Base-by-base conservation (phyloP, 2,113 vertebrate genomes). In the Mobula hypostoma region DNA sequence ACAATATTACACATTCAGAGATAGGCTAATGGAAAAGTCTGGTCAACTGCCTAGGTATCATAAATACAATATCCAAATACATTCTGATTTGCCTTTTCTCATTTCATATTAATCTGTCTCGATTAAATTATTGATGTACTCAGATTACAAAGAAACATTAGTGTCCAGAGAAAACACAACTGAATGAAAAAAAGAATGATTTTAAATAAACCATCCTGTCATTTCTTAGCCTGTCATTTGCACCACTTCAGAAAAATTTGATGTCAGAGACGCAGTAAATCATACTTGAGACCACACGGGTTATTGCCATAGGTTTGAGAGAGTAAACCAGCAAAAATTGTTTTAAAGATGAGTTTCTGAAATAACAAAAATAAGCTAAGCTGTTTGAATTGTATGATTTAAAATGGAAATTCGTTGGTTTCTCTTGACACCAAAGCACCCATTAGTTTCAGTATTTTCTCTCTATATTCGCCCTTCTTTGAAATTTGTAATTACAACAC, bases 201-300 rank as follows among this genome's bases (percentile, higher is more conserved):
- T 96, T 96, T 96, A 95, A 96, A 95, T 94, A 95, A 95, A 95
- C 97, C 97, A 97, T 97, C 97, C 97, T 97, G 97, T 97, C 94
- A 94, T 95, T 95, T 96, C 95, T 80, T 92, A 82, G 94, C 94
- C 94, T 95, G 48, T 96, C 95, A 87, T 94, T 95, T 95, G 95
- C 95, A 95, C 95, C 96, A 96, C 96, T 95, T 93, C 19, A 56
- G 24, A 93, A 72, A 93, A 93, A 27, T 19, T 74, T 40, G 32
- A 14, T 74, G 91, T 74, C 68, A 76, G 40, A 74, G 27, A 21
- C 8, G 32, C 91, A 76, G 70, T 15, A 74, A 70, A 76, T 74
- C 61, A 93, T 93, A 56, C 68, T 93, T 40, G 7, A 17, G 87
- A 90, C 63, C 36, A n/a, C 66, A 66, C 29, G 32, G 58, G 66